Evolutionary conservation across 2,888 invertebrate genomes (phyloP).

Genomic region (Augochlorella aurata): DNA sequence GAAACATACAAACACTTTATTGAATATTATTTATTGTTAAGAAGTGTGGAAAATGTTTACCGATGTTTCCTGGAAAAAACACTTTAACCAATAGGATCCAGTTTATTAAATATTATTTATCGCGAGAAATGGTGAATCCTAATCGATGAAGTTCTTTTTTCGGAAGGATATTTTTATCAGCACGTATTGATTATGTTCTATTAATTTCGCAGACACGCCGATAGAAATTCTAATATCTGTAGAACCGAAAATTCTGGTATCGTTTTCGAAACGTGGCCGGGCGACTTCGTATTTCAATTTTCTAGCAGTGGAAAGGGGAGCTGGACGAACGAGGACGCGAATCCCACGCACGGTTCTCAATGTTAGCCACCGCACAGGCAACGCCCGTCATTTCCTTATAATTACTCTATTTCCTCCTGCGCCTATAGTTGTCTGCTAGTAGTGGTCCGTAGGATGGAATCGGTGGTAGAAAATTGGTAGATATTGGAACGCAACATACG

Average conservation of each 20-base stretch:
- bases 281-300: conserved; percentile 48
- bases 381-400: conserved; percentile 81
- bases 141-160: too few species aligned
- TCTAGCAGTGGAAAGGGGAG: conserved; percentile 33
- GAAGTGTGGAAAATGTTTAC: too few species aligned
- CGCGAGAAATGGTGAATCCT: too few species aligned
- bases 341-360: conserved; percentile 65
- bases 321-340: conserved; percentile 51
- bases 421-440: conserved; percentile 63
- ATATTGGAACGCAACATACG: conserved; percentile 69
- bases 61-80: too few species aligned
- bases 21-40: too few species aligned
- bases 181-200: too few species aligned
- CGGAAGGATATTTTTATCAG: too few species aligned
- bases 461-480: conserved; percentile 76
- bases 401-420: conserved; percentile 79
- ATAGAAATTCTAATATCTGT: background rate
- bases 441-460: conserved; percentile 68
- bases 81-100: too few species aligned
- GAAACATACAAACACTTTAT: too few species aligned
- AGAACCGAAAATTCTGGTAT: background rate
- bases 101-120: too few species aligned
- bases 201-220: too few species aligned
- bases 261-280: background rate
- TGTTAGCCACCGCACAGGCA: conserved; percentile 76